A percentile compares a stretch with the other conserved stretches of the same genome.
These are phyloP conservation scores for Elegia similella DNA, from an alignment of 2,888 invertebrate species.

Conservation along the genomic window DNA sequence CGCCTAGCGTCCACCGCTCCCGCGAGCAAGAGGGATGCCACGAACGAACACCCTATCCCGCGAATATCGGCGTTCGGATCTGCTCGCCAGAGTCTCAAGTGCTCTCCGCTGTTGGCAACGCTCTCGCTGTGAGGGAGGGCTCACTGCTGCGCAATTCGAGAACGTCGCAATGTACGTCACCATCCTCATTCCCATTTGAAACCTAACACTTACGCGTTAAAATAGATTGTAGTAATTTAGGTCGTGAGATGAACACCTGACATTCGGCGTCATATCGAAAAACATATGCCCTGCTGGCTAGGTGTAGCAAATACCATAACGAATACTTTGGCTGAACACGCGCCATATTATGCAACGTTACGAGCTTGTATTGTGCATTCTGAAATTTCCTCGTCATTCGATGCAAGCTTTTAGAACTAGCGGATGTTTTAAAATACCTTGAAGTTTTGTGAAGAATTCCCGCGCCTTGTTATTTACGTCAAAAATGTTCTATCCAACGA, in stretches of 20 bases:
- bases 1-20: conserved; percentile 57
- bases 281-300: conserved; percentile 79
- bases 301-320: conserved; percentile 81
- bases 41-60: conserved; percentile 55
- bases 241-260: conserved; percentile 75
- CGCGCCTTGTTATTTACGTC: conserved; percentile 29
- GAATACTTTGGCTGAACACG: conserved; percentile 79
- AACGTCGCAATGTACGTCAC: conserved; percentile 47
- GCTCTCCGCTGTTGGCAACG: conserved; percentile 60
- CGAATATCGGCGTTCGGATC: conserved; percentile 75
- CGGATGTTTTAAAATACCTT: conserved; percentile 25
- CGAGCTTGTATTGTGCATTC: conserved; percentile 67
- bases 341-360: conserved; percentile 78
- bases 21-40: conserved; percentile 77
- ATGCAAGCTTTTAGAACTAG: conserved; percentile 54
- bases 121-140: conserved; percentile 74
- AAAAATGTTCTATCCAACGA: not conserved
- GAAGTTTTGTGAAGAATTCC: conserved; percentile 25
- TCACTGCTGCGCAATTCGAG: conserved; percentile 40
- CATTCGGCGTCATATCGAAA: conserved; percentile 78
- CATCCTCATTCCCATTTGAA: conserved; percentile 39
- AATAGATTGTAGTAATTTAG: conserved; percentile 47
- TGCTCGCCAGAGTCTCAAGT: conserved; percentile 72
- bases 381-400: conserved; percentile 64
- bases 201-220: conserved; percentile 43